A percentile compares a stretch with the other conserved stretches of the same genome.
Evolutionary conservation across 2,797 vertebrate species (phyloP).

Genomic region (Craterocephalus amniculus): DNA sequence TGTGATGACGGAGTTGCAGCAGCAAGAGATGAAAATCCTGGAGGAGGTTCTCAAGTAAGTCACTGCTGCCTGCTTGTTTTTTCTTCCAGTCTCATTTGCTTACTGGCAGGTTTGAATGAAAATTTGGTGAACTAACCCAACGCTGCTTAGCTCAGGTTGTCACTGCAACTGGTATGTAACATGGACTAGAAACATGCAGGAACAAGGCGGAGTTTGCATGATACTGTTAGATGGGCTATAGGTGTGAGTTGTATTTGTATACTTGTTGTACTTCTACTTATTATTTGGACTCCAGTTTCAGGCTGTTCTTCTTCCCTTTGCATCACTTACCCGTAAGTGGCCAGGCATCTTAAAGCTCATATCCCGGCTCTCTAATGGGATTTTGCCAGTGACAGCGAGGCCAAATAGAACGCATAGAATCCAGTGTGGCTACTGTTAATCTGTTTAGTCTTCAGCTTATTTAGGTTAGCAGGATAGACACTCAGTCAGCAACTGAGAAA

Average conservation of each 20-base stretch:
- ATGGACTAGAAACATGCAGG: neutral
- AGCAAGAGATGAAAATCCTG: conserved; percentile 95
- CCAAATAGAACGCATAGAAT: conserved; percentile 63
- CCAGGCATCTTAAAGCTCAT: conserved; percentile 19
- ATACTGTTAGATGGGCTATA: neutral
- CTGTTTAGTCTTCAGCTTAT: conserved; percentile 76
- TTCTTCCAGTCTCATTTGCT: neutral
- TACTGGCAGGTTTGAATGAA: neutral
- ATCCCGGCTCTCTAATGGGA: conserved; percentile 73
- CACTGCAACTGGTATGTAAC: no score
- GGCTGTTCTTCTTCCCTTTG: neutral
- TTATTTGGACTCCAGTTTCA: neutral
- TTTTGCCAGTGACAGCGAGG: conserved; percentile 62
- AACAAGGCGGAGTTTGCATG: neutral
- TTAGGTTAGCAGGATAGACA: conserved; percentile 69
- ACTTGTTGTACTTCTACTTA: neutral
- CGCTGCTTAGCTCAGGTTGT: no score
- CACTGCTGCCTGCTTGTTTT: neutral
- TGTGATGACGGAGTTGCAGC: conserved; percentile 91
- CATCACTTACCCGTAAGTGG: neutral
- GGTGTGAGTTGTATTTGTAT: neutral
- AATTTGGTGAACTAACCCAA: no score
- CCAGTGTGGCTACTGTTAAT: conserved; percentile 67
- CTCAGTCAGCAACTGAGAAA: conserved; percentile 63
- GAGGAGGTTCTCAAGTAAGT: conserved; percentile 93